phyloP scores from a whole-genome alignment of 2,888 invertebrate species.

The Ochropleura plecta region DNA sequence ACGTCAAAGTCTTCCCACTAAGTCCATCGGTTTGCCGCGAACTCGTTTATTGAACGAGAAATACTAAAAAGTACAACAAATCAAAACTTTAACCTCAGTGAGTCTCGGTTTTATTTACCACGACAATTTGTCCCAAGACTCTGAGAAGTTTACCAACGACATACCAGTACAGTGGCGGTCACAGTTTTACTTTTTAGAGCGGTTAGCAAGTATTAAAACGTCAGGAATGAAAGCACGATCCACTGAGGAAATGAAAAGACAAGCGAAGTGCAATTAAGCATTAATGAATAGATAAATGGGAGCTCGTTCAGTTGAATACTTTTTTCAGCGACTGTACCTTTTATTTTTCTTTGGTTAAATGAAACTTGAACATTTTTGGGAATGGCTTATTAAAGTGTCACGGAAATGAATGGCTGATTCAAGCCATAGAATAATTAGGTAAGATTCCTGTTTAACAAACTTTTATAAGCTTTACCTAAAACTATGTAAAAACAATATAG shows the following conservation, averaged over 20 bases:
- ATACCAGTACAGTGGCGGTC: constrained; percentile 26
- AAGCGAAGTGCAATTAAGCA: constrained; percentile 51
- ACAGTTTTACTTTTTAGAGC: constrained; percentile 30
- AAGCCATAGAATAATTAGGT: constrained; percentile 26
- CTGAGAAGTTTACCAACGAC: constrained; percentile 23
- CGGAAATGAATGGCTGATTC: constrained; percentile 24
- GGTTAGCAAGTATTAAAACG: constrained; percentile 53
- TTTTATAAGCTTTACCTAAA: too few relatives aligned
- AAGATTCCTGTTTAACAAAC: neutral
- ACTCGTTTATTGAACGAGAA: constrained; percentile 12
- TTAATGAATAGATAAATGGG: constrained; percentile 46
- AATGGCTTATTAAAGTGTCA: constrained; percentile 33
- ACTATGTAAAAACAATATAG: too few relatives aligned
- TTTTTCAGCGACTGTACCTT: constrained; percentile 15
- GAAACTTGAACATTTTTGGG: constrained; percentile 12
- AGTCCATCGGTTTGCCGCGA: constrained; percentile 15
- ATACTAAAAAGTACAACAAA: constrained; percentile 50
- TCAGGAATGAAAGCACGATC: constrained; percentile 36
- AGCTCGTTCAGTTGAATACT: constrained; percentile 38
- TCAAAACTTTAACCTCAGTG: constrained; percentile 48
- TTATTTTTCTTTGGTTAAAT: neutral
- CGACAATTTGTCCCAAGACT: constrained; percentile 33
- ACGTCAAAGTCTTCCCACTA: constrained; percentile 1
- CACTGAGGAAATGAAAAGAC: constrained; percentile 53
- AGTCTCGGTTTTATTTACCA: constrained; percentile 48